Evolutionary conservation across 2,113 vertebrate genomes (phyloP), one percentile per base, ranked within the genome.

Genomic region (Lucifuga dentata): DNA sequence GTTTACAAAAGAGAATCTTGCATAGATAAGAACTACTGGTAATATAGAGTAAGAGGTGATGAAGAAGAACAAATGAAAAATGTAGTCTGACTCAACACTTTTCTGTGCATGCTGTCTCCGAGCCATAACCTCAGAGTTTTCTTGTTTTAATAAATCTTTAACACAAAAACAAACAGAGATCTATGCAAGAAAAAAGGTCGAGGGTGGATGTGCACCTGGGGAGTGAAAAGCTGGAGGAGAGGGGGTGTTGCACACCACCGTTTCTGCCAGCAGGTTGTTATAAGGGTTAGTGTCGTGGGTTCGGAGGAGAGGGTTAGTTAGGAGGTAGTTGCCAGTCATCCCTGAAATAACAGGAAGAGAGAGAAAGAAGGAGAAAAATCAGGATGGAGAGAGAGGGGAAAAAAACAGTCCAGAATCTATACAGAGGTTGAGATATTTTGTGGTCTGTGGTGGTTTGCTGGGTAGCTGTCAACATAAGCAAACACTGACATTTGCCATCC

Each of bases 271-370:
- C 90, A 99, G 95, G 94, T 97, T 98, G 95, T 99, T 99, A 98
- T 99, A 99, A 89, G 97, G 97, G 94, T 96, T 99, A 99, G 97
- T 98, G 96, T 96, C 98, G 89, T 99, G 98, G 90, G 97, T 95
- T 94, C 98, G 95, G 86, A 99, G 98, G 91, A 99, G 97, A 94
- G 98, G 98, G 94, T 99, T 99, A 97, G 98, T 99, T 95, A 99
- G 95, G 93, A 99, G 97, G 94, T 98, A 99, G 97, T 98, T 99
- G 93, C 98, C 96, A 91, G 97, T 97, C 98, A 99, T 98, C 93
- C 97, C 98, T 99, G 95, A 74, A 87, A 90, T 93, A 95, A 95
- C 86, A 95, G 93, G 91, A 92, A 93, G 88, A 94, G 77, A 94
- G 81, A 94, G 88, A 93, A 81, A 95, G 90, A 92, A 90, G 71